Evolutionary conservation across 2,113 vertebrate genomes (phyloP), one percentile per base, ranked within the genome.

Genomic region (Thunnus maccoyii): DNA sequence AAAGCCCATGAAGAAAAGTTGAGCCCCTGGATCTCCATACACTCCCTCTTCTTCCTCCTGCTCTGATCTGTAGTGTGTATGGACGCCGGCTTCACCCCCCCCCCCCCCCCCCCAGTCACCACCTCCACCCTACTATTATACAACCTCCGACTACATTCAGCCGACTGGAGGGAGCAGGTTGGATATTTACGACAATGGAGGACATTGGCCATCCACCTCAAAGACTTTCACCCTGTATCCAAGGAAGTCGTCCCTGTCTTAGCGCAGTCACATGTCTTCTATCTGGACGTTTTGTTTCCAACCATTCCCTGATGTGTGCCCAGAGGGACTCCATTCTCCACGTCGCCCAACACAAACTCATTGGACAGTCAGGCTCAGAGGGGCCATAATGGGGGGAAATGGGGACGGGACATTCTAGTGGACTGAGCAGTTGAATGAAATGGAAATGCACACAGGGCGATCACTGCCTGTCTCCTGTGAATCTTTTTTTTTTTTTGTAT

Each of bases 51-150:
- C 80, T 82, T 78, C 85, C 78, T 90, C 73, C 88, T 88, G 87
- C 93, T 92, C 92, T 80, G 85, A 93, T 88, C 89, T 90, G 90
- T 93, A 89, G 92, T 80, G 86, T 79, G 77, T 80, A 78, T 68
- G 86, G 88, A 91, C n/a, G 63, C 89, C 2, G 75, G 83, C 87
- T 78, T 80, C 74, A 68, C 57, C 76, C 78, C 18, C 44, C 15
- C 47, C 4, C 51, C 22, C 41, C 44, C 22, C 36, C 2, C 36
- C 14, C 61, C 60, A 54, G 27, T 14, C 76, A 64, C 65, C 13
- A 46, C 6, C 41, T 3, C 48, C 5, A 58, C 80, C 64, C 25
- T 10, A 17, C 11, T 46, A 46, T 36, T 70, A n/a, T 58, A 63
- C 14, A 77, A 70, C 36, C 50, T 27, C 54, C 62, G 16, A 41